Evolutionary conservation across 2,888 invertebrate genomes (phyloP).

Genomic region (Cataglyphis albicans): DNA sequence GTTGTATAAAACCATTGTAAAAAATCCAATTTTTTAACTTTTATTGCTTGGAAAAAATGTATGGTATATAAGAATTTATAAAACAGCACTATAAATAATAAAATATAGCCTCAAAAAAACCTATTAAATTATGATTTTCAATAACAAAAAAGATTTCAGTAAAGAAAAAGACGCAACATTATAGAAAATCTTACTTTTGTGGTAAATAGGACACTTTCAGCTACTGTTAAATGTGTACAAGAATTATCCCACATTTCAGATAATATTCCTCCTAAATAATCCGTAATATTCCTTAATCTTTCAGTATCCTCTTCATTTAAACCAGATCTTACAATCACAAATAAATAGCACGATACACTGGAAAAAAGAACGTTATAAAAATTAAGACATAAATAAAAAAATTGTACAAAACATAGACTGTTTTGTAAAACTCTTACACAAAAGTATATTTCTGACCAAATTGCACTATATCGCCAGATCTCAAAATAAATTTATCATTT

Average conservation of each 20-base stretch:
- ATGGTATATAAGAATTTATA: background rate
- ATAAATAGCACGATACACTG: background rate
- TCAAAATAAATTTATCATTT: conserved; percentile 16
- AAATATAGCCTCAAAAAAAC: background rate
- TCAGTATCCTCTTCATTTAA: background rate
- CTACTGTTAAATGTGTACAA: conserved; percentile 37
- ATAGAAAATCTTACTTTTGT: conserved; percentile 23
- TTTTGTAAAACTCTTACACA: conserved; percentile 19
- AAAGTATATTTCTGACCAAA: conserved; percentile 27
- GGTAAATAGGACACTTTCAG: conserved; percentile 9
- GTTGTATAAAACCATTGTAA: background rate
- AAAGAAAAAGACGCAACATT: background rate
- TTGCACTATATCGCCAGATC: conserved; percentile 10
- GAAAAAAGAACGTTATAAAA: conserved; percentile 7
- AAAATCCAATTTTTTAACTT: conserved; percentile 2
- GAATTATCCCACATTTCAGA: conserved; percentile 8
- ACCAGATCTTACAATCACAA: conserved; percentile 10
- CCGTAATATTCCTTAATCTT: background rate
- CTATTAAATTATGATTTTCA: background rate
- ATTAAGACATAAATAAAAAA: background rate
- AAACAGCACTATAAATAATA: background rate
- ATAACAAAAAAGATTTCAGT: background rate
- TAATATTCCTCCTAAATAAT: background rate
- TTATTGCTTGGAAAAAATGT: background rate
- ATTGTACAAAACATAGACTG: background rate